Evolutionary conservation across 92 coral and sea anemone species (phyloP), one percentile per base, ranked within the genome.

Genomic region (Pocillopora grandis): DNA sequence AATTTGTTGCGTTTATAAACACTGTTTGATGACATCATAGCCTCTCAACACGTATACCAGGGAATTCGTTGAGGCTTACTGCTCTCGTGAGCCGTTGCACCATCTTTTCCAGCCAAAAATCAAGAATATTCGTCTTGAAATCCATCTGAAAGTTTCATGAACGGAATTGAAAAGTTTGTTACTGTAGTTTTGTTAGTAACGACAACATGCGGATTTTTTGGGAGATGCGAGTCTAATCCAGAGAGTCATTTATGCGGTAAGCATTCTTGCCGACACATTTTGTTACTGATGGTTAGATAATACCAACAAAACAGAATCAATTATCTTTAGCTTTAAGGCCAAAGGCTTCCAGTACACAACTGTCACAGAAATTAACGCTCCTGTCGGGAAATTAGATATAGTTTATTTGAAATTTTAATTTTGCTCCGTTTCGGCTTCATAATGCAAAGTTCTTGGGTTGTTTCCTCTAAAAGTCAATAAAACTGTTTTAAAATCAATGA

Each of bases 81-180:
- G 57, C 57, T 5, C 12, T 70, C 20, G 57, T 35, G 7, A 70
- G 12, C 62, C 18, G 9, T 16, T 70, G 10, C 52, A 42, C 8
- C 52, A 42, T 42, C 52, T 42, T 42, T 42, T 42, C 52, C 52
- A 42, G 37, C 56, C 37, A 7, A 17, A 2, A 21, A 1, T 35
- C 1, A 8, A 1, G 1, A 57, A 15, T 1, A 16, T 9, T 14
- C 16, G 1, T n/a, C 16, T 75, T 56, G 15, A 27, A 59, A 68
- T 68, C 14, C 10, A 33, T 68, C 36, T 58, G 12, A 17, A 2
- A 13, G 21, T 14, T 70, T 61, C 48, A 81, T 81, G 85, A 81
- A 81, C 71, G 77, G 74, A 2, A 71, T 81, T 33, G 69, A 71
- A 21, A 81, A 81, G 77, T 71, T 81, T 59, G 14, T 81, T 6